Conservation (phyloP, 2,113 vertebrate species). For the Puffinus mauretanicus region DNA sequence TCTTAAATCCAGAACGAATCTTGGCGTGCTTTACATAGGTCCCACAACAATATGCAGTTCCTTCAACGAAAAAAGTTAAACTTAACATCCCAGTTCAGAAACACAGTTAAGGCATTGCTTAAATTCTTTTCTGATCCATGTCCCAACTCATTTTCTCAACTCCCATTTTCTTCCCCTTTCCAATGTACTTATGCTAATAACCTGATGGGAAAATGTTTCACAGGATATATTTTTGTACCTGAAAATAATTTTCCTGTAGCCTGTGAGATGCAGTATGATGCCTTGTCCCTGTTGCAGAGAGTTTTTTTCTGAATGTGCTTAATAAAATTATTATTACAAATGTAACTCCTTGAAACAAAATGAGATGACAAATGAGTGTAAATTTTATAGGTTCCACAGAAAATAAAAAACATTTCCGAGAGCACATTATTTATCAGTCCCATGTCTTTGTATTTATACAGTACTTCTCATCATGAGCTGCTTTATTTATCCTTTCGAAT, state of each 20-base stretch:
- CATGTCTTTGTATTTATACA: not conserved
- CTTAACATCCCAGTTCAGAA: not conserved
- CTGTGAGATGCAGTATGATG: not conserved
- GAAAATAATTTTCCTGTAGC: not conserved
- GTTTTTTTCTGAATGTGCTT: not conserved
- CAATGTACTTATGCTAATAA: not conserved
- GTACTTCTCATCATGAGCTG: not conserved
- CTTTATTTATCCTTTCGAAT: conserved; percentile 6
- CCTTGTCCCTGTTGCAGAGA: not conserved
- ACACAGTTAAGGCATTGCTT: not conserved
- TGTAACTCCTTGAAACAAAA: not conserved
- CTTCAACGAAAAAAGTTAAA: not conserved
- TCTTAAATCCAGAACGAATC: not conserved
- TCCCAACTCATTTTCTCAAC: not conserved
- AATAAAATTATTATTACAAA: not conserved
- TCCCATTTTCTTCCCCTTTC: not conserved
- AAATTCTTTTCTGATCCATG: not conserved
- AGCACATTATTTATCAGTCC: not conserved
- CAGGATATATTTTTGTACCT: not conserved
- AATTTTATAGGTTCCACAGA: not conserved
- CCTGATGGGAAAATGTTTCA: not conserved
- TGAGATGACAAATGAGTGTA: not conserved
- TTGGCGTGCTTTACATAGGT: not conserved
- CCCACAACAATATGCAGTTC: not conserved
- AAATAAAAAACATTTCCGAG: not conserved